Base-by-base conservation (phyloP, 2,888 invertebrate genomes). In the Diabrotica balteata region DNA sequence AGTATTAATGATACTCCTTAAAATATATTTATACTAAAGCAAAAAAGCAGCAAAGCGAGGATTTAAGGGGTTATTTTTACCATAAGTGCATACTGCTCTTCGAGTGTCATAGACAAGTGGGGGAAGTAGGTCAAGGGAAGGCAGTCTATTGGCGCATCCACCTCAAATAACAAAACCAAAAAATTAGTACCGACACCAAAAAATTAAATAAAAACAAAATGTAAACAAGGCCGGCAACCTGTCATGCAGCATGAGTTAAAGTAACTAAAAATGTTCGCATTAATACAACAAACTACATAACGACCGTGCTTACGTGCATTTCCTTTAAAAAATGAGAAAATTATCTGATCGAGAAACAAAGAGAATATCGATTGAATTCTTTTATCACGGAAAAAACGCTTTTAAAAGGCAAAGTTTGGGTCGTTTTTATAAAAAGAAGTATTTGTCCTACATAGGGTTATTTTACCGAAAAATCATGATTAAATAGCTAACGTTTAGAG, bases 81-180 rank as follows among this genome's bases (percentile, higher is more conserved):
- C 84, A 84, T 84, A 73, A 84, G 81, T 82, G 84, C 84, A 80
- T 80, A 84, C 80, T 82, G 84, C 80, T 84, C 84, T 75, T 84
- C 84, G 80, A 83, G 77, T 81, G 83, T 81, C 82, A 84, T 82
- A 83, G 84, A 83, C 80, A 82, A 78, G 75, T 80, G 80, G 76
- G 83, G 81, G 81, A 82, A 81, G 83, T 83, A 82, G 84, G 82
- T 82, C 80, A 84, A 83, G 83, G 86, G 86, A 83, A 86, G 84
- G 84, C 86, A 81, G 84, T 86, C 86, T 84, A 85, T 84, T 84
- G 86, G 84, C 84, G 85, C 83, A 83, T 87, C 86, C 86, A 84
- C 83, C 87, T 87, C 87, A 73, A 78, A 80, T 76, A 80, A 79
- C 81, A 81, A 75, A 76, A 75, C 76, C 75, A 76, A 71, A 32